phyloP scores from a whole-genome alignment of 2,113 vertebrate species.

The Peucedramus taeniatus region DNA sequence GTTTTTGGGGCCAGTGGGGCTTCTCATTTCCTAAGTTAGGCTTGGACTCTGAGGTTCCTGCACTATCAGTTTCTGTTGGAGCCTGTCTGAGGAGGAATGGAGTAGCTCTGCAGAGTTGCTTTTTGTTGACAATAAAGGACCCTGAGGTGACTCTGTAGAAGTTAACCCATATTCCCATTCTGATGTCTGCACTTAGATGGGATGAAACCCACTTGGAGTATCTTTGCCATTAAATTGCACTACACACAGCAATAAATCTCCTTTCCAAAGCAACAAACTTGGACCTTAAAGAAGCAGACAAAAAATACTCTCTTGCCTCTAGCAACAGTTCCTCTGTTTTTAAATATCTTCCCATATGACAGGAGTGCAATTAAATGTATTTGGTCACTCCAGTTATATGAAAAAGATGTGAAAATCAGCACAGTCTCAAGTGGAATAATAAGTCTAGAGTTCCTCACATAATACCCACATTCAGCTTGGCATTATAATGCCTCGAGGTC shows the following conservation, averaged over 20 bases:
- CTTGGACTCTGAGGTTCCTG: background rate
- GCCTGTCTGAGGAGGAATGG: background rate
- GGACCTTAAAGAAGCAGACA: background rate
- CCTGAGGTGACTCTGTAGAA: background rate
- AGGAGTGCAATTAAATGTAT: background rate
- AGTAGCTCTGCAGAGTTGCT: background rate
- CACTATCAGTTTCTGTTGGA: background rate
- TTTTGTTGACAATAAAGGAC: background rate
- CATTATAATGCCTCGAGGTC: background rate
- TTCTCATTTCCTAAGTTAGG: background rate
- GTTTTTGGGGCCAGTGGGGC: background rate
- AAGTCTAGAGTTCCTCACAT: background rate
- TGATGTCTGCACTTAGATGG: background rate
- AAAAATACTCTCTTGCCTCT: background rate
- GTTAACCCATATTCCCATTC: background rate
- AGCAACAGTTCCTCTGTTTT: background rate
- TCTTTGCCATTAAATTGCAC: background rate
- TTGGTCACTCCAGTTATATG: background rate
- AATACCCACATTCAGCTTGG: background rate
- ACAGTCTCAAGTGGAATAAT: background rate
- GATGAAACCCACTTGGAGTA: background rate
- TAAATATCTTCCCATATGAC: background rate
- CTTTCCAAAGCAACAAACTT: background rate
- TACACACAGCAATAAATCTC: background rate
- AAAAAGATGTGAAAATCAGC: background rate